Evolutionary conservation across 1,140 invertebrate species (phyloP).

Genomic region (Pentalonia nigronervosa): DNA sequence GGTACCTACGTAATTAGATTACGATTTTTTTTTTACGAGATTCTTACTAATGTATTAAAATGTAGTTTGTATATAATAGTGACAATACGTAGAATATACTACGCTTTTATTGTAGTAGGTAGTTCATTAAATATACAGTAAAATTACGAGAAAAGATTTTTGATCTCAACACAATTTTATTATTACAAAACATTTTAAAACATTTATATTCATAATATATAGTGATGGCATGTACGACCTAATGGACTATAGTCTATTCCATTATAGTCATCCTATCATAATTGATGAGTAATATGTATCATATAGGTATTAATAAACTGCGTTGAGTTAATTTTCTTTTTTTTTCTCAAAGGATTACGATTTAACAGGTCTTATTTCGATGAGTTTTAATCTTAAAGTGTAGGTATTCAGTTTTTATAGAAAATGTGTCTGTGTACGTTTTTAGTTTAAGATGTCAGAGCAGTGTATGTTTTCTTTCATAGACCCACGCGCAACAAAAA

Average conservation of each 20-base stretch:
- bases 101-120: not conserved
- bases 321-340: too few relatives aligned
- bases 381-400: too few relatives aligned
- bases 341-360: too few relatives aligned
- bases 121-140: not conserved
- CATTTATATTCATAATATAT: not conserved
- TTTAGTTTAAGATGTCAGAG: too few relatives aligned
- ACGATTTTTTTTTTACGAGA: not conserved
- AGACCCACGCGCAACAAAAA: too few relatives aligned
- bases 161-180: not conserved
- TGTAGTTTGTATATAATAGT: not conserved
- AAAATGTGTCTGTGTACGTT: too few relatives aligned
- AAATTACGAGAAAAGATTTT: not conserved
- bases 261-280: too few relatives aligned
- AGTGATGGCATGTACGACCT: not conserved
- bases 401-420: too few relatives aligned
- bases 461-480: too few relatives aligned
- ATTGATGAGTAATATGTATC: too few relatives aligned
- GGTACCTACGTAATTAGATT: not conserved
- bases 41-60: constrained; percentile 31
- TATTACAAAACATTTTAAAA: not conserved
- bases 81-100: not conserved
- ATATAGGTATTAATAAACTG: too few relatives aligned
- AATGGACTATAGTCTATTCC: not conserved
- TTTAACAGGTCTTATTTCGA: too few relatives aligned